These are phyloP conservation scores for Nasua narica DNA, from an alignment of 2,797 vertebrate species.

Conservation along the genomic window DNA sequence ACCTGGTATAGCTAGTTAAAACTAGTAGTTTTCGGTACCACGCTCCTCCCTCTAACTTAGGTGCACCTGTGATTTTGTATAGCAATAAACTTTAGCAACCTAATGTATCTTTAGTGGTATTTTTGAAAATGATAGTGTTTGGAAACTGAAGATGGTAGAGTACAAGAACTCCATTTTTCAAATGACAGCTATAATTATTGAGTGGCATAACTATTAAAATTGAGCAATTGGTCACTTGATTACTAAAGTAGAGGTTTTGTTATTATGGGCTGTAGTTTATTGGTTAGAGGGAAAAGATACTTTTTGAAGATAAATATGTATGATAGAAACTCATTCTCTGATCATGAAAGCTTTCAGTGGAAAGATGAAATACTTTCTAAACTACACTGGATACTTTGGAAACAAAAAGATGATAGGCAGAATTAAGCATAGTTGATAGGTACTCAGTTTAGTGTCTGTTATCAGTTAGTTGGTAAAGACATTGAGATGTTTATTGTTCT, in stretches of 20 bases:
- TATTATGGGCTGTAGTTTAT: not conserved
- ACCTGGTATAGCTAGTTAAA: not conserved
- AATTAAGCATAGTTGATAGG: not conserved
- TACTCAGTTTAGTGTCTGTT: not conserved
- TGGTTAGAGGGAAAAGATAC: not conserved
- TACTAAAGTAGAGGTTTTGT: slow-evolving; percentile 23
- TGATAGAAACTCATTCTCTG: not conserved
- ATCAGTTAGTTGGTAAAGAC: not conserved
- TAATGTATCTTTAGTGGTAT: not conserved
- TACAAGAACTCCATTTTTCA: not conserved
- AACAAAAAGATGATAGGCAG: not conserved
- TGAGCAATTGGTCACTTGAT: not conserved
- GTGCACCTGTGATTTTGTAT: not conserved
- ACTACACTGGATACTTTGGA: not conserved
- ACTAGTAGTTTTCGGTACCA: not conserved
- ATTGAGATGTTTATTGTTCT: not conserved
- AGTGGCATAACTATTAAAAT: slow-evolving; percentile 4
- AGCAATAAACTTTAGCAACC: not conserved
- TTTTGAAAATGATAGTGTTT: slow-evolving; percentile 11
- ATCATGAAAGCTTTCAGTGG: not conserved
- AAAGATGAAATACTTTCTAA: slow-evolving; percentile 12
- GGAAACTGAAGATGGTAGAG: not conserved
- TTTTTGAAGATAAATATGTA: not conserved
- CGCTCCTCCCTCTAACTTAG: not conserved
- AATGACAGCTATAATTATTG: not conserved